Percentiles rank a stretch among this genome's conserved stretches.
phyloP scores from a whole-genome alignment of 2,888 invertebrate genomes.

The Sinopyrophorus schimmeli region DNA sequence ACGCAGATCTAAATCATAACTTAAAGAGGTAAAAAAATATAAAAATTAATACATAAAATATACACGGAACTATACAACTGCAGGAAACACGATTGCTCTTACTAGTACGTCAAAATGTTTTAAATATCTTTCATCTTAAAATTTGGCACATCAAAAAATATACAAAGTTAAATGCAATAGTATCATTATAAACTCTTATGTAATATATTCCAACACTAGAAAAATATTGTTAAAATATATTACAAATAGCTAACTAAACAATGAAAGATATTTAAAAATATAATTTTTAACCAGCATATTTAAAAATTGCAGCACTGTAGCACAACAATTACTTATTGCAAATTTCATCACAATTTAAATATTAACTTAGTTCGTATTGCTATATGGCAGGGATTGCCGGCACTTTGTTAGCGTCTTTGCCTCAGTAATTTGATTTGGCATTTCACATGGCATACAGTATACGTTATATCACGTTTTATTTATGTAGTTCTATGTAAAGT shows the following conservation, averaged over 20 bases:
- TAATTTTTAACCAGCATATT: constrained; percentile 13
- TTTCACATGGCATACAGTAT: constrained; percentile 13
- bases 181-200: constrained; percentile 9
- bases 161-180: constrained; percentile 6
- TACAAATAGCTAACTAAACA: constrained; percentile 4
- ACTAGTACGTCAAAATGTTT: constrained; percentile 3
- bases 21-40: constrained; percentile 8
- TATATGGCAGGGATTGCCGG: constrained; percentile 23
- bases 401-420: constrained; percentile 19
- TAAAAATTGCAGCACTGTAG: constrained; percentile 40
- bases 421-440: constrained; percentile 9
- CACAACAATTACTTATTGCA: constrained; percentile 52
- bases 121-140: constrained; percentile 17
- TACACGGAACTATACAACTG: constrained; percentile 8
- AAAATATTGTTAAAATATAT: constrained; percentile 10
- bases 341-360: constrained; percentile 36
- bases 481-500: constrained; percentile 4
- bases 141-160: constrained; percentile 28
- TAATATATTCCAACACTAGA: too few species aligned
- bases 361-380: constrained; percentile 37
- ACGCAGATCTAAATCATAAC: too few species aligned
- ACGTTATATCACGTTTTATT: constrained; percentile 4
- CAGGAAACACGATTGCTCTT: not conserved
- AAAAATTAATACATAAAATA: constrained; percentile 8
- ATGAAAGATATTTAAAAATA: constrained; percentile 17